Conservation (phyloP, 2,888 invertebrate genomes). For the Pseudococcus longispinus region DNA sequence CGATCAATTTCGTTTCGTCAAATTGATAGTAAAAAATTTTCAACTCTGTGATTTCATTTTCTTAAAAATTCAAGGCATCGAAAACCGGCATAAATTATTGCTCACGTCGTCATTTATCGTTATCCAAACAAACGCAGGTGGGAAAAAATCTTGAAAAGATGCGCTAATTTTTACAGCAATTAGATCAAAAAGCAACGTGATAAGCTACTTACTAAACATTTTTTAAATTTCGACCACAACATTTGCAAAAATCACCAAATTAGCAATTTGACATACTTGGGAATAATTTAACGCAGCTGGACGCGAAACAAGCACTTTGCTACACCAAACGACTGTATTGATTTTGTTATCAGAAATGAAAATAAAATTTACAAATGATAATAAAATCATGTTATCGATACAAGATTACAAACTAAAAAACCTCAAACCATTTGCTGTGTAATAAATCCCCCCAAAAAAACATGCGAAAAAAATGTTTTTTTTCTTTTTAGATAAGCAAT, state of each 20-base stretch:
- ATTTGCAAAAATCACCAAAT: neutral
- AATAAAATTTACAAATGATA: constrained; percentile 31
- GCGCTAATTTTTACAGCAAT: neutral
- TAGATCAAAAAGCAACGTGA: neutral
- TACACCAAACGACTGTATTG: neutral
- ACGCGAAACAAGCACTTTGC: constrained; percentile 5
- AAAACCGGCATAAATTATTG: neutral
- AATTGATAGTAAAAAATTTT: neutral
- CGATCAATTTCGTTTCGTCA: neutral
- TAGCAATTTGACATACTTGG: neutral
- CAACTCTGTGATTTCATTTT: too few species aligned
- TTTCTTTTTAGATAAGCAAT: neutral
- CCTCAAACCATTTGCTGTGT: neutral
- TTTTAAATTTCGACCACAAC: neutral
- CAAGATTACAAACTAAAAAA: neutral
- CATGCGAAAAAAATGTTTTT: neutral
- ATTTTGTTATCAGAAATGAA: constrained; percentile 12
- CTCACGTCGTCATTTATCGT: neutral
- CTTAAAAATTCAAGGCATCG: neutral
- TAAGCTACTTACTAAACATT: neutral
- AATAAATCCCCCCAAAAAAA: neutral
- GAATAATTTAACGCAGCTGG: neutral
- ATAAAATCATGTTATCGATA: constrained; percentile 2
- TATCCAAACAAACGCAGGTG: neutral
- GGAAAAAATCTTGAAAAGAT: too few species aligned